Evolutionary conservation across 2,113 vertebrate genomes (phyloP).

Genomic region (Sturnus vulgaris): DNA sequence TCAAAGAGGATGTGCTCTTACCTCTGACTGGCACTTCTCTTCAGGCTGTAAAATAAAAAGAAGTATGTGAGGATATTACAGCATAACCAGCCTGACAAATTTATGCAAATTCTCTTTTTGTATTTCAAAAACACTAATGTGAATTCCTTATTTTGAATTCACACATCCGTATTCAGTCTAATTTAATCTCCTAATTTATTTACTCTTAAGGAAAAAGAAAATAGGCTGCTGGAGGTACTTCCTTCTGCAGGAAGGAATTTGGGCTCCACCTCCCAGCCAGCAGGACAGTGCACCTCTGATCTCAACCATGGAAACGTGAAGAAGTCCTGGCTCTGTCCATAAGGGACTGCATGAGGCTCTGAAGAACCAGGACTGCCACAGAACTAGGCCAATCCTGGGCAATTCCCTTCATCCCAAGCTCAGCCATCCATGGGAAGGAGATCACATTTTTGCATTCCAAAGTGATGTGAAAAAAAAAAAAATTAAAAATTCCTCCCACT

Average conservation of each 20-base stretch:
- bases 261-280: background rate
- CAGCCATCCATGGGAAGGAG: background rate
- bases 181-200: background rate
- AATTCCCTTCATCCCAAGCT: background rate
- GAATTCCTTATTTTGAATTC: background rate
- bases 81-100: background rate
- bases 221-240: background rate
- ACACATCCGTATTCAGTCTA: background rate
- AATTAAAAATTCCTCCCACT: background rate
- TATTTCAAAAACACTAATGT: background rate
- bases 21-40: constrained; percentile 98
- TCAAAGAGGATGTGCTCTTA: constrained; percentile 62
- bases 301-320: fast-evolving
- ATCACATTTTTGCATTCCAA: background rate
- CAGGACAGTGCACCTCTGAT: background rate
- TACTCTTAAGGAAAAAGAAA: background rate
- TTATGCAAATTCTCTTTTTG: background rate
- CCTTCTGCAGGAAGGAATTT: background rate
- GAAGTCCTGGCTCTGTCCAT: background rate
- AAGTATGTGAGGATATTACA: background rate
- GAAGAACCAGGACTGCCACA: background rate
- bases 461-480: background rate
- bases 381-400: background rate
- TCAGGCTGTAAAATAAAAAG: constrained; percentile 82
- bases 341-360: background rate